A percentile compares a stretch with the other conserved stretches of the same genome.
phyloP scores from a whole-genome alignment of 92 coral and sea anemone species.

The Porites evermanni region DNA sequence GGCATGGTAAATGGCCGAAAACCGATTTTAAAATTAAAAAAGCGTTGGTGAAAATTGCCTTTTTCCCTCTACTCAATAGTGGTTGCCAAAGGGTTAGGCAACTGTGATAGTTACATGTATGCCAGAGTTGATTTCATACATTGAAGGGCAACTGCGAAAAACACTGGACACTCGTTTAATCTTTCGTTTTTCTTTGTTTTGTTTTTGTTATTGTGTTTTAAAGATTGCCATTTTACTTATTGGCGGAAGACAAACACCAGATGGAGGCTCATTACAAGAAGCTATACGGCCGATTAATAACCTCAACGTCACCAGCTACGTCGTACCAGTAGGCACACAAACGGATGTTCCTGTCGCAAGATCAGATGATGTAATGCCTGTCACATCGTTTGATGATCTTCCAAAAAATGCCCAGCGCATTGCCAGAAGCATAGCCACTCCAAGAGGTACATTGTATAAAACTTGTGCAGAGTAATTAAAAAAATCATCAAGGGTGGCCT shows the following conservation, averaged over 20 bases:
- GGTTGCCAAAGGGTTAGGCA: too few species aligned
- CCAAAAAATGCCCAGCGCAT: constrained; percentile 17
- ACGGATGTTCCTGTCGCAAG: constrained; percentile 43
- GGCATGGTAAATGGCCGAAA: too few species aligned
- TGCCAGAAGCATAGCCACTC: constrained; percentile 21
- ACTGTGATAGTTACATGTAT: too few species aligned
- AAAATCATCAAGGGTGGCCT: neutral
- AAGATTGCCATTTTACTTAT: constrained; percentile 62
- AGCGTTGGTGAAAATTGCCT: too few species aligned
- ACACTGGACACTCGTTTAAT: too few species aligned
- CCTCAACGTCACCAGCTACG: constrained; percentile 65
- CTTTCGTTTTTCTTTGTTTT: too few species aligned
- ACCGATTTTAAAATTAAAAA: too few species aligned
- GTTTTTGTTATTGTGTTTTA: neutral
- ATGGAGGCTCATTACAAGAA: constrained; percentile 57
- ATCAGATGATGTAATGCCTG: constrained; percentile 12
- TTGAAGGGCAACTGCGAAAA: too few species aligned
- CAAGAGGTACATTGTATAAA: constrained; percentile 2
- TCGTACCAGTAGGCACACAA: constrained; percentile 49
- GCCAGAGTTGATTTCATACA: too few species aligned
- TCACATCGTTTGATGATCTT: constrained; percentile 28
- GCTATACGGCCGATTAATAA: constrained; percentile 57
- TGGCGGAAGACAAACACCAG: constrained; percentile 57
- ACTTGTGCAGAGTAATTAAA: too few species aligned
- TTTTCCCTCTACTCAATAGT: too few species aligned